Evolutionary conservation across 2,113 vertebrate species (phyloP), one percentile per base, ranked within the genome.

Genomic region (Rhizomys pruinosus): DNA sequence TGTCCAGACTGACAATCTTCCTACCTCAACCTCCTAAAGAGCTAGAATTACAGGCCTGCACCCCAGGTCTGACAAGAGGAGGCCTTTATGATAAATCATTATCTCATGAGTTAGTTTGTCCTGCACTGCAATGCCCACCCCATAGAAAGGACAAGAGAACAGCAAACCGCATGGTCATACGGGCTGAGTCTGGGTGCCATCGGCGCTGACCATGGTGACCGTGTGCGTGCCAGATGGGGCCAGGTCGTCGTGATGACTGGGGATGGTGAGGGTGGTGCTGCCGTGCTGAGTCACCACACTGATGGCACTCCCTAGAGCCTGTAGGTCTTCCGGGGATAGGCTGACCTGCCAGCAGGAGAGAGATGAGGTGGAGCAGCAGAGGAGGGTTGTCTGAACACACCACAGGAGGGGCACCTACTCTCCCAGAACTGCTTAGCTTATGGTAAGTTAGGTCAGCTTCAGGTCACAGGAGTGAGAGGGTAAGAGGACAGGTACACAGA

Each of bases 261-360:
- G 98, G 77, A 97, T 37, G 0, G 97, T 2, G 0, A 98, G 97
- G 86, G 97, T 95, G 34, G 97, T 97, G 63, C 97, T 9, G 59
- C 97, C 90, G 0, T 96, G 97, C 90, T 97, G 98, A 0, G 98
- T 97, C 88, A 98, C 98, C 98, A 98, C 89, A 9, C 98, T 95
- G 84, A 98, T 96, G 4, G 98, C 98, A 68, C 97, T 98, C 92
- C 98, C 98, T 89, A 98, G 97, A 39, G 97, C 98, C 98, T 98
- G 98, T 91, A 98, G 97, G 79, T 98, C 98, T 78, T 98, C 98
- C 0, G 97, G 97, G 0, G 97, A 98, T 71, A 98, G 96, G 87
- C 93, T 97, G 92, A 98, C 98, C 98, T 98, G 95, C 59, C 20
- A 0, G 32, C 15, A 77, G 74, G n/a, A 91, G 78, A 81, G 82